These are phyloP conservation scores for Actinernus sp. DNA, from an alignment of 92 coral and sea anemone species.

Conservation along the genomic window DNA sequence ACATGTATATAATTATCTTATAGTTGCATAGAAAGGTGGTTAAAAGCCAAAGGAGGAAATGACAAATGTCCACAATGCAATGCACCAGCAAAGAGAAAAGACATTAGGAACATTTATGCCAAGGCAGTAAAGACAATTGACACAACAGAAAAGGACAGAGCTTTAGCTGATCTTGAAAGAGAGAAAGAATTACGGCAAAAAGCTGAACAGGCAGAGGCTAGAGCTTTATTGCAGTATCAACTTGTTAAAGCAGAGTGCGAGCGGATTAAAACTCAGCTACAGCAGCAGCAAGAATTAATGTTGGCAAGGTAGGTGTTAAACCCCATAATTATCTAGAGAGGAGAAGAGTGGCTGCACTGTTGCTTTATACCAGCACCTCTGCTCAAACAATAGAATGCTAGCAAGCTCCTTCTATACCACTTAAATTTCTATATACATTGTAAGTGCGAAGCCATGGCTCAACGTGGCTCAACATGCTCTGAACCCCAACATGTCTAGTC, in stretches of 20 bases:
- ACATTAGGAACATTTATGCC: constrained; percentile 88
- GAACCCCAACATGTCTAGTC: no score
- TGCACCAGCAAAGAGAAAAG: constrained; percentile 84
- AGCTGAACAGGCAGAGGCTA: constrained; percentile 92
- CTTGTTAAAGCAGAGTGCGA: constrained; percentile 86
- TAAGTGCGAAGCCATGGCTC: no score
- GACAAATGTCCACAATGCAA: constrained; percentile 97
- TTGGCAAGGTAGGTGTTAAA: constrained; percentile 59
- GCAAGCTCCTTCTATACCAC: no score
- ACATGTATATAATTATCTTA: no score
- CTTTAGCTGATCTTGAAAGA: constrained; percentile 76
- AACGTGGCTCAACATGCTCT: no score
- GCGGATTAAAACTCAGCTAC: constrained; percentile 63
- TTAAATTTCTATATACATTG: no score
- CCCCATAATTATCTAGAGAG: no score
- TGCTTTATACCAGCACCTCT: no score
- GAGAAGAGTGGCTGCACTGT: no score
- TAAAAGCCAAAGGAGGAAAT: constrained; percentile 69
- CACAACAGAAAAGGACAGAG: constrained; percentile 89
- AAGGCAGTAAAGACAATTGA: constrained; percentile 86
- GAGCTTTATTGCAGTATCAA: constrained; percentile 84
- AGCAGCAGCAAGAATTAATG: constrained; percentile 74
- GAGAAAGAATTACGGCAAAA: constrained; percentile 75
- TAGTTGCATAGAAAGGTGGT: constrained; percentile 95
- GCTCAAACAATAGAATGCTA: no score